phyloP scores from a whole-genome alignment of 2,888 invertebrate genomes.

The Exocentrus adspersus region DNA sequence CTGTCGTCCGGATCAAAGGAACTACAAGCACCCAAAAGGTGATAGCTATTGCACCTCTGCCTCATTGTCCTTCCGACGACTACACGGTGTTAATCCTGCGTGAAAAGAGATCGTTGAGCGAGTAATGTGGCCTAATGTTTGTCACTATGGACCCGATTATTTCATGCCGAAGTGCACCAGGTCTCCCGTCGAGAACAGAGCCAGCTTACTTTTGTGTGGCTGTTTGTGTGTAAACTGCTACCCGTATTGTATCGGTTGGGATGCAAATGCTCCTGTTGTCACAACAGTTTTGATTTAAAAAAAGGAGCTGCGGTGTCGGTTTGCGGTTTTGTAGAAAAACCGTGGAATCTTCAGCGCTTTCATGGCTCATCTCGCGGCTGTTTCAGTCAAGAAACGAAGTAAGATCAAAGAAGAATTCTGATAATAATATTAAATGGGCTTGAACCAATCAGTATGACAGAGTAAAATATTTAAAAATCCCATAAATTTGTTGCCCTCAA shows the following conservation, averaged over 20 bases:
- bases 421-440: too few relatives aligned
- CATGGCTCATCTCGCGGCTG: too few relatives aligned
- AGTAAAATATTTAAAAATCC: too few relatives aligned
- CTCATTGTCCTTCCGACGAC: slow-evolving; percentile 19
- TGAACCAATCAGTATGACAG: too few relatives aligned
- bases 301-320: background rate
- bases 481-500: too few relatives aligned
- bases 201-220: slow-evolving; percentile 25
- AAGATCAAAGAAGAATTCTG: too few relatives aligned
- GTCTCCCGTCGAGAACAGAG: slow-evolving; percentile 37
- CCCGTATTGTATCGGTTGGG: background rate
- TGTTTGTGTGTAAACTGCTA: slow-evolving; percentile 26
- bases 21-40: slow-evolving; percentile 35
- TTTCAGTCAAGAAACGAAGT: too few relatives aligned
- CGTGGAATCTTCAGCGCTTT: too few relatives aligned
- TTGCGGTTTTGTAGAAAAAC: background rate
- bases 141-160: slow-evolving; percentile 52
- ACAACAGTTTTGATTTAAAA: slow-evolving; percentile 13
- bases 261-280: slow-evolving; percentile 19
- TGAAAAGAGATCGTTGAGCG: slow-evolving; percentile 52
- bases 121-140: slow-evolving; percentile 58
- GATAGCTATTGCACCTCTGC: slow-evolving; percentile 41
- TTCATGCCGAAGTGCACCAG: slow-evolving; percentile 29
- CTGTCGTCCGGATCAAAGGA: slow-evolving; percentile 39
- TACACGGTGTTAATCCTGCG: slow-evolving; percentile 36